Evolutionary conservation across 2,888 invertebrate genomes (phyloP), one percentile per base, ranked within the genome.

Genomic region (Ellobium chinense): DNA sequence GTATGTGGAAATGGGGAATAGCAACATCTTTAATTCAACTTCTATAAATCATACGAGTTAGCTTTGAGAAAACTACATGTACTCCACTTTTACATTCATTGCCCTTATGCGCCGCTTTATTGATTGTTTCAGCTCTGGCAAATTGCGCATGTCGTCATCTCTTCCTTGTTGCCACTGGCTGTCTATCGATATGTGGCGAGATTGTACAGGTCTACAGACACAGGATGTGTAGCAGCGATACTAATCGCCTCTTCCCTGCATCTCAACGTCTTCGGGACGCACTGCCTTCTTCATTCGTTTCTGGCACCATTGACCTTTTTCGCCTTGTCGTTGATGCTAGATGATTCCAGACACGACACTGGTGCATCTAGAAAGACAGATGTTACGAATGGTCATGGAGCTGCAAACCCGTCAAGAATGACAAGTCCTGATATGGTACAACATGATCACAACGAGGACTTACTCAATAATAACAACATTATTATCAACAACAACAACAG

Each of bases 281-380:
- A 90, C 76, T 88, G 89, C 2, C 78, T 90, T 12, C 77, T 88
- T 21, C 89, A 90, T 78, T 89, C 88, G 29, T 88, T 90, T 63
- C 76, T 90, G 14, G 82, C 90, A 0, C 89, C 90, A 0, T 75
- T 88, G 34, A 37, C 88, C 18, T 86, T 91, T 70, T 46, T 83
- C 4, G 34, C 80, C 21, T 36, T 86, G 18, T 70, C 81, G 0
- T 14, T 77, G 62, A n/a, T 84, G 3, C 31, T 56, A 4, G 73
- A 24, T n/a, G 7, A 9, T 21, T 62, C 24, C 4, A 31, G 65
- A 21, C 2, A 4, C 18, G 4, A 58, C 18, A 18, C 4, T n/a
- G n/a, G n/a, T 58, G 58, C 14, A 58, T n/a, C 12, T 5, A 4
- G n/a, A 18, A 14, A 58, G 5, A 24, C 12, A n/a, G 12, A n/a